These are phyloP conservation scores for Carduelis carduelis DNA, from an alignment of 2,797 vertebrate genomes.

Conservation along the genomic window DNA sequence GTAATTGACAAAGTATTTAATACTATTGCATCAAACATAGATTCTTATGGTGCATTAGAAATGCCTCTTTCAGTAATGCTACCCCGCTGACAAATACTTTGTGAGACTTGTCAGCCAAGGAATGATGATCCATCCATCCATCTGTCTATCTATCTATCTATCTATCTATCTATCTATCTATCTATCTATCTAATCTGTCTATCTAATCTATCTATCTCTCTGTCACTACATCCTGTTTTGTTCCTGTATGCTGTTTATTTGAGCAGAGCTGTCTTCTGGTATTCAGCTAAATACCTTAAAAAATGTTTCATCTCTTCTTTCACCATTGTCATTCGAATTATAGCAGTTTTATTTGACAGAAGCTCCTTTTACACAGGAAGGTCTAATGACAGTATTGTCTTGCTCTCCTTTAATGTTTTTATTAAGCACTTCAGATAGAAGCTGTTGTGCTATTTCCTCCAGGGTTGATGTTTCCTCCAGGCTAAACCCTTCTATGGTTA, in stretches of 20 bases:
- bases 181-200: not conserved
- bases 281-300: not conserved
- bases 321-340: conserved; percentile 13
- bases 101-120: not conserved
- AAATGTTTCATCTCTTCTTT: not conserved
- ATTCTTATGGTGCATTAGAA: not conserved
- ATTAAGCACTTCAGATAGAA: not conserved
- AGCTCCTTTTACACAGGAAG: not conserved
- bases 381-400: conserved; percentile 16
- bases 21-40: not conserved
- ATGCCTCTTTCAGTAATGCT: not conserved
- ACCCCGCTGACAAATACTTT: not conserved
- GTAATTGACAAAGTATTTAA: not conserved
- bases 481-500: not conserved
- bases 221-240: not conserved
- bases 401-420: conserved; percentile 41
- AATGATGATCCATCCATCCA: fast-evolving
- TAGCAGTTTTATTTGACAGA: not conserved
- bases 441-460: not conserved
- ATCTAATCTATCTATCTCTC: not conserved
- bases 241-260: not conserved
- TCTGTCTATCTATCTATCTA: not conserved
- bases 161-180: not conserved
- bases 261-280: not conserved
- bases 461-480: not conserved